Evolutionary conservation across 1,140 invertebrate genomes (phyloP), one percentile per base, ranked within the genome.

Genomic region (Pararge aegeria): DNA sequence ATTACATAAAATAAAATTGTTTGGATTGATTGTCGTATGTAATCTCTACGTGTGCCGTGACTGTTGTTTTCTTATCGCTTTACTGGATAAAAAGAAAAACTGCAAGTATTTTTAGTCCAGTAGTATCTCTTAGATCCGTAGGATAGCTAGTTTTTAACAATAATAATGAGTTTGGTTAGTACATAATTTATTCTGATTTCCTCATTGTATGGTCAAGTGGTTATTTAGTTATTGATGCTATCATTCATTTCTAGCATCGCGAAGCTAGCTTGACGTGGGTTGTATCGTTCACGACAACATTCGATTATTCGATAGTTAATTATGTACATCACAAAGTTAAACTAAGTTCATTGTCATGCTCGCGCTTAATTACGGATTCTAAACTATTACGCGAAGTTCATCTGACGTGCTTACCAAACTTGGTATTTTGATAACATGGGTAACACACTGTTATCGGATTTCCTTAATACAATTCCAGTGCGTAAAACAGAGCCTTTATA

Each of bases 161-260:
- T 18, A 21, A 49, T 29, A n/a, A 49, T 49, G 46, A 49, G 46
- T 49, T 29, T 49, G 46, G 46, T 49, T 29, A 27, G 46, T 49
- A 27, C 10, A 49, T 29, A 12, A 15, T 49, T 10, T 34, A 16
- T 5, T 29, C 0, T 29, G 2, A 13, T 16, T 29, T 15, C 9
- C 10, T 15, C 1, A 10, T 16, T 48, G 44, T n/a, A n/a, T n/a
- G n/a, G n/a, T n/a, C n/a, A n/a, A n/a, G n/a, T n/a, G 16, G 6
- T 7, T 12, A 48, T 9, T 46, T 46, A 12, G 19, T 4, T 27
- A 27, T 7, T 10, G 4, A 30, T 30, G 30, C 30, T 34, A 34
- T 34, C 30, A 34, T 7, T 27, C 27, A 27, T 7, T 9, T 27
- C 5, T 27, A 7, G 5, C 5, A 9, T 27, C 24, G 24, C 5